Percentiles rank a stretch among this genome's conserved stretches.
Conservation (phyloP, 2,113 vertebrate species). For the Dinomys branickii region DNA sequence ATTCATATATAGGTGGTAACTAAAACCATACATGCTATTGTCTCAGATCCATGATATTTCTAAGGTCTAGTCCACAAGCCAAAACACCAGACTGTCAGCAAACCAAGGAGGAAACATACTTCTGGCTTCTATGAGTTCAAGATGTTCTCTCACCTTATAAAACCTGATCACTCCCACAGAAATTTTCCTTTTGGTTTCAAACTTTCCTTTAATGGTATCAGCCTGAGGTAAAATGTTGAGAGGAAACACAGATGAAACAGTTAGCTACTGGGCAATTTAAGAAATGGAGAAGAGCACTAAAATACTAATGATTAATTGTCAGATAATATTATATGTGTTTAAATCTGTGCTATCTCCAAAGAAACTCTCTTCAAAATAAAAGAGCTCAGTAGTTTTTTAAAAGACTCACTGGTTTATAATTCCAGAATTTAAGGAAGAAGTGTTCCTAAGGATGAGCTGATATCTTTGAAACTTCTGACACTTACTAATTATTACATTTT, state of each 20-base stretch:
- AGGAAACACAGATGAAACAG: constrained; percentile 57
- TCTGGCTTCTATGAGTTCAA: constrained; percentile 72
- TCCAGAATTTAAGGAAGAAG: not conserved
- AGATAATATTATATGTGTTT: constrained; percentile 16
- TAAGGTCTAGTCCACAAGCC: constrained; percentile 50
- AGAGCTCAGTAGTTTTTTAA: not conserved
- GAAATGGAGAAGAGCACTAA: not conserved
- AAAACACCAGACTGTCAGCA: constrained; percentile 66
- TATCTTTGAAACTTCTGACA: constrained; percentile 1
- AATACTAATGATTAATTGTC: not conserved
- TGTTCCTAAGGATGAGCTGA: constrained; percentile 38
- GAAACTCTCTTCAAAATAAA: constrained; percentile 23
- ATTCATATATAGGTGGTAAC: constrained; percentile 62
- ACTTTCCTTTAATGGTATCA: constrained; percentile 68
- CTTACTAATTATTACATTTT: constrained; percentile 14
- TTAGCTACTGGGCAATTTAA: constrained; percentile 52
- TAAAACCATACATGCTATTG: constrained; percentile 71
- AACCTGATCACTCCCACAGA: constrained; percentile 64
- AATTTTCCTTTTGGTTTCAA: constrained; percentile 63
- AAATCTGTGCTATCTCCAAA: not conserved
- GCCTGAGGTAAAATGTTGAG: constrained; percentile 31
- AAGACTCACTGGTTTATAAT: not conserved
- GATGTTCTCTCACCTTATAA: constrained; percentile 77
- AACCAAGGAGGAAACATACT: constrained; percentile 59
- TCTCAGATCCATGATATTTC: constrained; percentile 58